Evolutionary conservation across 2,113 vertebrate genomes (phyloP), one percentile per base, ranked within the genome.

Genomic region (Saimiri boliviensis): DNA sequence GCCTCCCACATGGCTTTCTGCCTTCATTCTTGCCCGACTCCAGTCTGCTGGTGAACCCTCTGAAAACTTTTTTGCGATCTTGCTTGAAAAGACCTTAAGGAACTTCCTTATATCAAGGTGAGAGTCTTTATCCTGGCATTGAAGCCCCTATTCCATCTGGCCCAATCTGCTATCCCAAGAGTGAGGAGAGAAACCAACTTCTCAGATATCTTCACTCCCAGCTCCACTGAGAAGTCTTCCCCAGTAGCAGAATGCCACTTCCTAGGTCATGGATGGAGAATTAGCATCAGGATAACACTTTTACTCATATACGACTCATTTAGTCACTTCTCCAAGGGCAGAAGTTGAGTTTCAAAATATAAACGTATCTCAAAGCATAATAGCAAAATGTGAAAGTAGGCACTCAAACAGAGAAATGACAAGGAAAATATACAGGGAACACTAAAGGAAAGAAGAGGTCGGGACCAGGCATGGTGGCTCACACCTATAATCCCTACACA

Each of bases 251-350:
- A 32, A 7, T 9, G 2, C 11, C 58, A 81, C 49, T 66, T 14
- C 52, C 86, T 40, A 7, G n/a, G 68, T 30, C 54, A 45, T 30
- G 30, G 40, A 14, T 10, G 1, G 32, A 23, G 30, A 83, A 19
- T 83, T 14, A n/a, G 40, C 21, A 71, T 13, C 32, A 30, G 37
- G 9, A 92, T 40, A n/a, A 63, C 20, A 40, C 25, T 8, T 25
- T 42, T 19, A 14, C n/a, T 74, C 19, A 42, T 40, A 88, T 60
- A 82, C 32, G 35, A 49, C 6, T 94, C n/a, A 54, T 30, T 86
- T 32, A 27, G 19, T 82, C 76, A 87, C 11, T 94, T 91, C 40
- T 37, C 71, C 63, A 81, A 86, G 49, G 37, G 45, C 66, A 80
- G 49, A 66, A 52, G 23, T 21, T 63, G 60, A 80, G 42, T 52